Base-by-base conservation (phyloP, 2,888 invertebrate species). In the Diplolepis rosae region DNA sequence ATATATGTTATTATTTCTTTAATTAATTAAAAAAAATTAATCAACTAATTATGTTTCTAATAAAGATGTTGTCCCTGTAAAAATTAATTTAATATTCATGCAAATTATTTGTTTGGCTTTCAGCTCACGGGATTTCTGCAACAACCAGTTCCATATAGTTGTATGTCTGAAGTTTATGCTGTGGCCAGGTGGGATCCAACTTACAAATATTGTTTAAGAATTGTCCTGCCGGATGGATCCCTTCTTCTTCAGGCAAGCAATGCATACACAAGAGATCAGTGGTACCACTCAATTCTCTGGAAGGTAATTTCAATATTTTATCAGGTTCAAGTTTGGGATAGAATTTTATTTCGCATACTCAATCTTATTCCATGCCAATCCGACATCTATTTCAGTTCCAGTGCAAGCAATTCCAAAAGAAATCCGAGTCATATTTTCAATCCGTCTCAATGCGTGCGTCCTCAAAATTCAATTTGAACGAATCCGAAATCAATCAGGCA, bases 271-370 rank as follows among this genome's bases (percentile, higher is more conserved):
- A 90, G 95, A 86, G 95, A 95, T 90, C 95, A 95, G 88, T 95
- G 95, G 95, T 92, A 93, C 78, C 93, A 95, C 86, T 95, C 95
- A 67, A 93, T 95, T 82, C 90, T 93, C 74, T 95, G 95, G 95
- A 92, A 92, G 92, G 95, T 95, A 88, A 80, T 35, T 68, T 27
- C n/a, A n/a, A n/a, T n/a, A n/a, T n/a, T n/a, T n/a, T n/a, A n/a
- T n/a, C n/a, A n/a, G n/a, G n/a, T n/a, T n/a, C n/a, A n/a, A n/a
- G n/a, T n/a, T n/a, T n/a, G n/a, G n/a, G n/a, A n/a, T n/a, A n/a
- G n/a, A n/a, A n/a, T n/a, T n/a, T n/a, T n/a, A n/a, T n/a, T n/a
- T n/a, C n/a, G n/a, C n/a, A n/a, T n/a, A n/a, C n/a, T n/a, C n/a
- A n/a, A n/a, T n/a, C n/a, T n/a, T n/a, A n/a, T n/a, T n/a, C n/a